Evolutionary conservation across 1,140 invertebrate genomes (phyloP).

Genomic region (Aphis craccivora): DNA sequence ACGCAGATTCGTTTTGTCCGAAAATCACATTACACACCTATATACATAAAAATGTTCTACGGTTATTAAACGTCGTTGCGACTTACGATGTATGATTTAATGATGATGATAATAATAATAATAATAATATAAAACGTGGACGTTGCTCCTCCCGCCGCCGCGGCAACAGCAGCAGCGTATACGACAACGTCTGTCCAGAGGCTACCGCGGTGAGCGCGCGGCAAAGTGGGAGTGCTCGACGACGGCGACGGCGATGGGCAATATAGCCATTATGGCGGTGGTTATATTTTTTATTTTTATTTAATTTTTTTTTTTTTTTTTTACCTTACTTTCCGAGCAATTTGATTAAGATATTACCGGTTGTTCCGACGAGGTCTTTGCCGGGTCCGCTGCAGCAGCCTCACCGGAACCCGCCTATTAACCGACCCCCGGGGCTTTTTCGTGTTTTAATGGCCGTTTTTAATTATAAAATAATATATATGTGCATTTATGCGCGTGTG

Average conservation of each 20-base stretch:
- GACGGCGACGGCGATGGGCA: not conserved
- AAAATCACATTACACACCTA: not conserved
- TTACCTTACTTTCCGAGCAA: constrained; percentile 16
- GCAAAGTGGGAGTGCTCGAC: constrained; percentile 33
- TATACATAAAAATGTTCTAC: not conserved
- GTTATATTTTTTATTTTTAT: constrained; percentile 11
- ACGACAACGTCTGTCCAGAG: constrained; percentile 17
- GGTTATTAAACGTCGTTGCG: not conserved
- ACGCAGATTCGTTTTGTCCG: not conserved
- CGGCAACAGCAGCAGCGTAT: not conserved
- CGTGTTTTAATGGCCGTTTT: constrained; percentile 47
- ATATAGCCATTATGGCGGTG: constrained; percentile 47
- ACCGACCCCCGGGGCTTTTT: constrained; percentile 36
- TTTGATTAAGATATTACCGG: constrained; percentile 55
- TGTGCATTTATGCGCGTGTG: too few species aligned
- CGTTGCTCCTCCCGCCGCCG: not conserved
- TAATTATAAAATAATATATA: constrained; percentile 50
- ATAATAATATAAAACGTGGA: not conserved
- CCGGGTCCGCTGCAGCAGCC: constrained; percentile 1
- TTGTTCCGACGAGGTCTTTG: constrained; percentile 28
- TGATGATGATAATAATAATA: not conserved
- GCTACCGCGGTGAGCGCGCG: constrained; percentile 30
- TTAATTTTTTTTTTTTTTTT: not conserved
- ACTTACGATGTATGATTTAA: not conserved
- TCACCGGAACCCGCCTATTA: constrained; percentile 40